Percentiles rank a stretch among this genome's conserved stretches.
Evolutionary conservation across 2,888 invertebrate genomes (phyloP).

Genomic region (Apotomis capreana): DNA sequence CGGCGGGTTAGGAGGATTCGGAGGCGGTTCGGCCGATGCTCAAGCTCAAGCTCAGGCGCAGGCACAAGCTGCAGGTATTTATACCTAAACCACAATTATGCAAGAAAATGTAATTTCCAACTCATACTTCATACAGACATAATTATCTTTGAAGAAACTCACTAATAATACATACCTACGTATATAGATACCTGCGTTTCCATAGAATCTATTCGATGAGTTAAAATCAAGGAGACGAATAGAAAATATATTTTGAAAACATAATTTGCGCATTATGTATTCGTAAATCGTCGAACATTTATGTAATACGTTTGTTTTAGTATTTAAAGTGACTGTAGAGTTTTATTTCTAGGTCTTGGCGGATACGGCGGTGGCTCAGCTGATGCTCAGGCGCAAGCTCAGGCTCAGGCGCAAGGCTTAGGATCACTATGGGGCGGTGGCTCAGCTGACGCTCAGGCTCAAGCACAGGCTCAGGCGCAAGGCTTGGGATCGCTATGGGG

Average conservation of each 20-base stretch:
- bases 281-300: too few species aligned
- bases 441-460: slow-evolving; percentile 32
- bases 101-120: too few species aligned
- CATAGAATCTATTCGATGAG: too few species aligned
- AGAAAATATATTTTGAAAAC: too few species aligned
- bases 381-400: slow-evolving; percentile 33
- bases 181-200: too few species aligned
- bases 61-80: slow-evolving; percentile 6
- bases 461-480: slow-evolving; percentile 24
- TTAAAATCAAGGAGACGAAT: too few species aligned
- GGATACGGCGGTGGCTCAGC: slow-evolving; percentile 15
- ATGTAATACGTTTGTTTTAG: too few species aligned
- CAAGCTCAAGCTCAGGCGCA: slow-evolving; percentile 43
- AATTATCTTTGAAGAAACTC: too few species aligned
- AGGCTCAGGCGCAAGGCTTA: slow-evolving; percentile 13
- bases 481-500: neutral
- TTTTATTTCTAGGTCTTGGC: slow-evolving; percentile 37
- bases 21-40: slow-evolving; percentile 28
- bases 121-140: too few species aligned
- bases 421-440: slow-evolving; percentile 2
- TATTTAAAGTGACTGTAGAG: neutral
- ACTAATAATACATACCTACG: too few species aligned
- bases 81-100: too few species aligned
- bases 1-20: slow-evolving; percentile 1
- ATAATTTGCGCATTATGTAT: too few species aligned